Conservation (phyloP, 1,140 invertebrate species). For the Leptoteleia sp. region DNA sequence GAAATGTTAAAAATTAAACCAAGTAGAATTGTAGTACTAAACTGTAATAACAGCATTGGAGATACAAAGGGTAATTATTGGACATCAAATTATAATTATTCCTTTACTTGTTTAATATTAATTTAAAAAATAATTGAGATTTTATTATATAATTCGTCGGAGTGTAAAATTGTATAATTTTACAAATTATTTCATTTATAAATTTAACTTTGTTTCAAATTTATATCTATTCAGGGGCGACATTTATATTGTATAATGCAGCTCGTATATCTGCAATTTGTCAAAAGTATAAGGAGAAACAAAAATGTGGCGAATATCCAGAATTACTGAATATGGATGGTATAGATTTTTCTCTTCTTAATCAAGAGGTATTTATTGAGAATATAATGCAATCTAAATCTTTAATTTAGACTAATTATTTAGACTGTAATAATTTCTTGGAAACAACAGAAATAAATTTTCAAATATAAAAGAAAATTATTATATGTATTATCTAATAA, state of each 20-base stretch:
- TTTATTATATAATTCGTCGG: too few species aligned
- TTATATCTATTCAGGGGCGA: conserved; percentile 83
- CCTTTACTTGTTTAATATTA: conserved; percentile 4
- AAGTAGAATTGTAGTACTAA: conserved; percentile 77
- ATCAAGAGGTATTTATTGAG: conserved; percentile 86
- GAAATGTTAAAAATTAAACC: conserved; percentile 85
- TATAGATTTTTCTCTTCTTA: conserved; percentile 83
- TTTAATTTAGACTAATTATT: conserved; percentile 29
- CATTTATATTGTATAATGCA: conserved; percentile 88
- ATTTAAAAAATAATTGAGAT: too few species aligned
- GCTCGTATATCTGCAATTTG: conserved; percentile 85
- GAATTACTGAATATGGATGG: conserved; percentile 81
- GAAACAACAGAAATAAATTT: too few species aligned
- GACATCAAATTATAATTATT: too few species aligned
- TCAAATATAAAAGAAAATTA: background rate
- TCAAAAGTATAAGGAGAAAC: conserved; percentile 82
- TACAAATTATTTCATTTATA: too few species aligned
- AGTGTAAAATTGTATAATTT: too few species aligned
- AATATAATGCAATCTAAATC: too few species aligned
- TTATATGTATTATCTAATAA: too few species aligned
- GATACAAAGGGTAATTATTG: conserved; percentile 31
- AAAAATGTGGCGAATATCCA: conserved; percentile 81
- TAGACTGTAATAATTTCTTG: too few species aligned
- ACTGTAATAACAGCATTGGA: conserved; percentile 67
- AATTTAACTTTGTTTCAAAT: too few species aligned